Base-by-base conservation (phyloP, 1,140 invertebrate genomes). In the Drosophila cardini region DNA sequence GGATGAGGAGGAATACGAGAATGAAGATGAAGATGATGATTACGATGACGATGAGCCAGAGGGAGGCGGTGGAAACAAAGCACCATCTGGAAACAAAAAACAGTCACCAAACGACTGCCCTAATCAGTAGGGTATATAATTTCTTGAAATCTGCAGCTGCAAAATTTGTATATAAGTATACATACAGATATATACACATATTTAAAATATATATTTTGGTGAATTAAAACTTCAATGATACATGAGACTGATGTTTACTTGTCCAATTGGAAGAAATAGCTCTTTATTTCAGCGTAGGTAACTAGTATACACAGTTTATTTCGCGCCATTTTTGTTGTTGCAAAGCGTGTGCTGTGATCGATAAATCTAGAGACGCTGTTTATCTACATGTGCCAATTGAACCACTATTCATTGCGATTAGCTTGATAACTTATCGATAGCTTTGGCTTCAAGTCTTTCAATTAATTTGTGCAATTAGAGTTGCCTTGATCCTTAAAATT, bases 1-100 rank as follows among this genome's bases (percentile, higher is more conserved):
- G 55, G 94, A 96, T 67, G 91, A 91, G 18, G 87, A 91, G 13
- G 91, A 91, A 16, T 92, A 92, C 34, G 93, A 93, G 16, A 91
- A 92, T 21, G 92, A 93, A 52, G 89, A 92, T 21, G 92, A 93
- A 52, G 89, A 90, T 56, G 52, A 21, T 61, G 76, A 50, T 36
- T 78, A 63, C 34, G 81, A 75, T 32, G 70, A 60, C 11, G 57
- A 53, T 11, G 86, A 87, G 67, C 10, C 15, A n/a, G 43, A 45
- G 43, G 13, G 43, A 15, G 43, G 57, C 36, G 70, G 70, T 9
- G 68, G 61, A 10, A 60, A 46, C 53, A 80, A 92, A 45, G 38
- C 57, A n/a, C 18, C 43, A 34, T 18, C 13, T 63, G 71, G 72
- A 8, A 85, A 72, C 67, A 92, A 91, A 69, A 92, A 91, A 64